These are phyloP conservation scores for Scaptomyza cyrtandrae DNA, from an alignment of 2,888 invertebrate species.

Conservation along the genomic window DNA sequence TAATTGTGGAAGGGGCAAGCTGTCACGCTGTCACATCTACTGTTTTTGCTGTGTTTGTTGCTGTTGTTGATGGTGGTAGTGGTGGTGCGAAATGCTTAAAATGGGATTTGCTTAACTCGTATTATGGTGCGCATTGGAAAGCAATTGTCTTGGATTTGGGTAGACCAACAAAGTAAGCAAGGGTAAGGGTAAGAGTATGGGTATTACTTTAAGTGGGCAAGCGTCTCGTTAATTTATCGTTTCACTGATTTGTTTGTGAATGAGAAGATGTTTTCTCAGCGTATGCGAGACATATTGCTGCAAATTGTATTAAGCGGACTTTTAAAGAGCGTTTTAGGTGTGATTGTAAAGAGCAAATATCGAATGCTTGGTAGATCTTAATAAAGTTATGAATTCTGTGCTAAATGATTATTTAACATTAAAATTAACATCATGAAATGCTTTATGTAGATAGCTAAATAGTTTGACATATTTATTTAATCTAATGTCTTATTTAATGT, in stretches of 20 bases:
- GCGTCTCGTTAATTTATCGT: slow-evolving; percentile 74
- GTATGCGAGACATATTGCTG: slow-evolving; percentile 15
- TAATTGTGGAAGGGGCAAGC: slow-evolving; percentile 20
- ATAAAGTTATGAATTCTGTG: too few species aligned
- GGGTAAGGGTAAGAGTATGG: slow-evolving; percentile 34
- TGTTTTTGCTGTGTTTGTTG: background rate
- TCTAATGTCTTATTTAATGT: too few species aligned
- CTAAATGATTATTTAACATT: too few species aligned
- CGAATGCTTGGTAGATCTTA: background rate
- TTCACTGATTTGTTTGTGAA: slow-evolving; percentile 66
- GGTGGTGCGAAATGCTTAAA: slow-evolving; percentile 71
- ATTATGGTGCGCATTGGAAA: slow-evolving; percentile 71
- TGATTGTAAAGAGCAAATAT: background rate
- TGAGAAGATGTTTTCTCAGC: slow-evolving; percentile 24
- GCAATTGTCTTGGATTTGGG: slow-evolving; percentile 81
- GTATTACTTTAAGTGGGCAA: slow-evolving; percentile 60
- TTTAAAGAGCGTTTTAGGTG: slow-evolving; percentile 9
- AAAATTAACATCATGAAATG: too few species aligned
- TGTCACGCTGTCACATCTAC: slow-evolving; percentile 13
- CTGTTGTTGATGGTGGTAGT: slow-evolving; percentile 25
- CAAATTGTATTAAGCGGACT: slow-evolving; percentile 40
- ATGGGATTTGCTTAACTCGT: slow-evolving; percentile 57
- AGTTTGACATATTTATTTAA: too few species aligned
- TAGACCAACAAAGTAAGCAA: slow-evolving; percentile 13
- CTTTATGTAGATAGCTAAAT: too few species aligned